phyloP scores from a whole-genome alignment of 2,888 invertebrate species.

The Lepas anatifera region DNA sequence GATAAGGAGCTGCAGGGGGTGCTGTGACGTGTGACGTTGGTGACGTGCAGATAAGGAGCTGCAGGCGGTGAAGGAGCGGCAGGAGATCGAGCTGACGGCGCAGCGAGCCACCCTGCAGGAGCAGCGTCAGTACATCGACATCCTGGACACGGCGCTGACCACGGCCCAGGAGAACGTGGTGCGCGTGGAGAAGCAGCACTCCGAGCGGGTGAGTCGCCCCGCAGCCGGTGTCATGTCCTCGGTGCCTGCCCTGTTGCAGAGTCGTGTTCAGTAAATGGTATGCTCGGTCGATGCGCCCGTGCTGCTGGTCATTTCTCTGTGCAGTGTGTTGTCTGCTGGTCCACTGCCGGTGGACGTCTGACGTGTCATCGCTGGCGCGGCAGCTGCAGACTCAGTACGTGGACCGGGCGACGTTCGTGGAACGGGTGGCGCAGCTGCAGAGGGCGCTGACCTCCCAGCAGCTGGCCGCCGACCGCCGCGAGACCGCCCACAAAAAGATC shows the following conservation, averaged over 20 bases:
- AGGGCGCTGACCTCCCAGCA: slow-evolving; percentile 34
- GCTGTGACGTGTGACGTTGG: no score
- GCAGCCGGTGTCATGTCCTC: no score
- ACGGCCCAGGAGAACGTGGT: slow-evolving; percentile 83
- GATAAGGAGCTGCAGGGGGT: slow-evolving; percentile 83
- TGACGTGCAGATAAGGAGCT: slow-evolving; percentile 35
- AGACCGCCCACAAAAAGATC: slow-evolving; percentile 26
- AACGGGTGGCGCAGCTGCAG: slow-evolving; percentile 35
- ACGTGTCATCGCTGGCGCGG: no score
- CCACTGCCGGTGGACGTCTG: no score
- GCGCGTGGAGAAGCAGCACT: slow-evolving; percentile 66
- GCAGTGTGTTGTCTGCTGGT: no score
- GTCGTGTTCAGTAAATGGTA: no score
- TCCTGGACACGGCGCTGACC: slow-evolving; percentile 77
- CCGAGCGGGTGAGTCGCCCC: not conserved
- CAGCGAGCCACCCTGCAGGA: slow-evolving; percentile 80
- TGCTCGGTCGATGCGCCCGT: no score
- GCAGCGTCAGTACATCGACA: slow-evolving; percentile 82
- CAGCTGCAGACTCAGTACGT: slow-evolving; percentile 4
- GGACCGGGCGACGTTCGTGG: slow-evolving; percentile 27
- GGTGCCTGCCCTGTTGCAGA: no score
- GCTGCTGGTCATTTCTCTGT: no score
- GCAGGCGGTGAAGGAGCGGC: slow-evolving; percentile 74
- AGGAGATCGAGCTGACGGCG: slow-evolving; percentile 80
- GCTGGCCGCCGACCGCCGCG: slow-evolving; percentile 33